Percentiles rank a stretch among this genome's conserved stretches.
These are phyloP conservation scores for Symphodus melops DNA, from an alignment of 2,113 vertebrate genomes.

Conservation along the genomic window DNA sequence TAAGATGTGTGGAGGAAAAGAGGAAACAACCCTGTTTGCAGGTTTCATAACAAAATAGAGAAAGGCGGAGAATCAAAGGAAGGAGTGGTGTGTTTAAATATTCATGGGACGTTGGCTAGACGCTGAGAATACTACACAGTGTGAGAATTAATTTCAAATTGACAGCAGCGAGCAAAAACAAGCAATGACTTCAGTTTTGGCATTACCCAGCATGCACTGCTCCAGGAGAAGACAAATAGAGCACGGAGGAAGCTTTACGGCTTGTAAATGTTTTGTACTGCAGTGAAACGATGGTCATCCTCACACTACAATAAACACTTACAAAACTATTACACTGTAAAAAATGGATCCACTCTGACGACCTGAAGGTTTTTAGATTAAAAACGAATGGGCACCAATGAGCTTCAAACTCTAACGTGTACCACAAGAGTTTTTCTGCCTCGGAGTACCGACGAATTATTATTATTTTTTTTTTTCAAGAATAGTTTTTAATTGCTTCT, in stretches of 20 bases:
- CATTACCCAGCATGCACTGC: constrained; percentile 5
- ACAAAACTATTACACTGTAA: no score
- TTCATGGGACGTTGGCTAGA: neutral
- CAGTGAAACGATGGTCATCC: neutral
- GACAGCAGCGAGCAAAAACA: constrained; percentile 11
- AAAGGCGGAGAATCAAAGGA: neutral
- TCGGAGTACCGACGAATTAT: no score
- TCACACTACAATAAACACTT: no score
- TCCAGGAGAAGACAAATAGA: constrained; percentile 7
- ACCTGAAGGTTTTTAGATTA: no score
- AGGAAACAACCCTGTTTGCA: neutral
- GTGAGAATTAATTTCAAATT: neutral
- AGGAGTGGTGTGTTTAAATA: neutral
- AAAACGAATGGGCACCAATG: no score
- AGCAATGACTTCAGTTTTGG: neutral
- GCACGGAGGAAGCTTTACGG: neutral
- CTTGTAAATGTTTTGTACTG: constrained; percentile 1
- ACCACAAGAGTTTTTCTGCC: no score
- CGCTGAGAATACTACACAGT: neutral
- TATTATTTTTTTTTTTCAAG: no score
- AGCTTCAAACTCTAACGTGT: no score
- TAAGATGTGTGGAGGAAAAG: neutral
- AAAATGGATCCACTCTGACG: no score
- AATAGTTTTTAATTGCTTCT: no score
- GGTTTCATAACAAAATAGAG: neutral